Conservation (phyloP, 2,113 vertebrate species). For the Gymnobelideus leadbeateri region DNA sequence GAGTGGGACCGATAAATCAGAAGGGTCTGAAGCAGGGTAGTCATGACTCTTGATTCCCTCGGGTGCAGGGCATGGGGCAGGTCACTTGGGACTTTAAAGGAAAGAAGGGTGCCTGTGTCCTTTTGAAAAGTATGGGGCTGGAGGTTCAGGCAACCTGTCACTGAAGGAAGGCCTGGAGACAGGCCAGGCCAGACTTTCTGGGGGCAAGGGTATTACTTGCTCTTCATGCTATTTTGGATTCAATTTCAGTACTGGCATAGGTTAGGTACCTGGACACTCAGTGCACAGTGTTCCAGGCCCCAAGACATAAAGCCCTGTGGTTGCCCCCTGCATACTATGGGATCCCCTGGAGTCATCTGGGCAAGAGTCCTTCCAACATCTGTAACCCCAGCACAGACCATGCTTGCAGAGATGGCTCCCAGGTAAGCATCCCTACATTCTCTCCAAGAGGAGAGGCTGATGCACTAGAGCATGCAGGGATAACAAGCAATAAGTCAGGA, state of each 20-base stretch:
- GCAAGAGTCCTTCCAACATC: not conserved
- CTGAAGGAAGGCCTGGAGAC: too few relatives aligned
- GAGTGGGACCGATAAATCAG: not conserved
- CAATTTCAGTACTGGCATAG: too few relatives aligned
- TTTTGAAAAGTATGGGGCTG: too few relatives aligned
- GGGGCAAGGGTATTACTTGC: too few relatives aligned
- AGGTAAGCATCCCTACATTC: not conserved
- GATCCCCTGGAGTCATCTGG: not conserved
- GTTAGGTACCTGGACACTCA: not conserved
- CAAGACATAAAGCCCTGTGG: not conserved
- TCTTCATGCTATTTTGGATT: too few relatives aligned
- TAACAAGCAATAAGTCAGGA: not conserved
- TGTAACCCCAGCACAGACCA: not conserved
- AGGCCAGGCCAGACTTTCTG: too few relatives aligned
- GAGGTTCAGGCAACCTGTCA: too few relatives aligned
- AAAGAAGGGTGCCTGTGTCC: too few relatives aligned
- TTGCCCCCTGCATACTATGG: not conserved
- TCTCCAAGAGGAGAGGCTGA: not conserved
- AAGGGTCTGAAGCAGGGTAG: too few relatives aligned
- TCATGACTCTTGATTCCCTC: too few relatives aligned
- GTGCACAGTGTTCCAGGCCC: not conserved
- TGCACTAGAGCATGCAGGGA: not conserved
- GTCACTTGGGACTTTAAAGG: too few relatives aligned
- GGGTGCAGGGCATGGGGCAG: too few relatives aligned
- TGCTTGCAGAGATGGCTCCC: not conserved